Conservation (phyloP, 1,140 invertebrate species). For the Gonatopus flavifemur region DNA sequence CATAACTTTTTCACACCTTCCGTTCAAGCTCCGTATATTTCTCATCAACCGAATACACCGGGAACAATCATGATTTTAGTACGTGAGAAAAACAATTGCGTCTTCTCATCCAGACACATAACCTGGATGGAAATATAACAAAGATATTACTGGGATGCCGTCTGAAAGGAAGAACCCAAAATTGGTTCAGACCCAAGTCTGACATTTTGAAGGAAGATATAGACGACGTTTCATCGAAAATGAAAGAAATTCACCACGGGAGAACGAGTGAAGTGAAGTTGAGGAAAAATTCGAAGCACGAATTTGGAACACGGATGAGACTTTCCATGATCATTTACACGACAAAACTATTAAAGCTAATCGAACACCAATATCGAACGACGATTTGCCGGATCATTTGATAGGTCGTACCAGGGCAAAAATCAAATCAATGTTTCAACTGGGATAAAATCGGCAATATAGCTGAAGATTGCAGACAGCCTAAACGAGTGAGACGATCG, state of each 20-base stretch:
- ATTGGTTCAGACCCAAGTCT: not conserved
- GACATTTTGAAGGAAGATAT: not conserved
- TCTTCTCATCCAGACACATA: not conserved
- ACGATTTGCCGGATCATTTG: not conserved
- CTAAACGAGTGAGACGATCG: not conserved
- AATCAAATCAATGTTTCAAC: not conserved
- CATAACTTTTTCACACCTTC: too few species aligned
- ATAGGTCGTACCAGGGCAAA: not conserved
- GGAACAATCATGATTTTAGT: slow-evolving; percentile 1
- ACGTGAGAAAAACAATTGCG: not conserved
- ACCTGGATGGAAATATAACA: slow-evolving; percentile 1
- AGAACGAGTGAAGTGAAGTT: not conserved
- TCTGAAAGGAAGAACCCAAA: not conserved
- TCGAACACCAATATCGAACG: not conserved
- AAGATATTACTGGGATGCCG: slow-evolving; percentile 2
- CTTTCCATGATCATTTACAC: not conserved
- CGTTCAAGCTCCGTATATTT: too few species aligned
- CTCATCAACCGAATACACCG: slow-evolving; percentile 9
- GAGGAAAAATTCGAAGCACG: not conserved
- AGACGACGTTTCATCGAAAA: not conserved
- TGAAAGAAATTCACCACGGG: not conserved
- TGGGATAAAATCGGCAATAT: not conserved
- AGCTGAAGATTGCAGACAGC: not conserved
- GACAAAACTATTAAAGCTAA: not conserved
- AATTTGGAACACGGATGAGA: not conserved